phyloP scores from a whole-genome alignment of 2,888 invertebrate species.

The Mythimna ferrago region DNA sequence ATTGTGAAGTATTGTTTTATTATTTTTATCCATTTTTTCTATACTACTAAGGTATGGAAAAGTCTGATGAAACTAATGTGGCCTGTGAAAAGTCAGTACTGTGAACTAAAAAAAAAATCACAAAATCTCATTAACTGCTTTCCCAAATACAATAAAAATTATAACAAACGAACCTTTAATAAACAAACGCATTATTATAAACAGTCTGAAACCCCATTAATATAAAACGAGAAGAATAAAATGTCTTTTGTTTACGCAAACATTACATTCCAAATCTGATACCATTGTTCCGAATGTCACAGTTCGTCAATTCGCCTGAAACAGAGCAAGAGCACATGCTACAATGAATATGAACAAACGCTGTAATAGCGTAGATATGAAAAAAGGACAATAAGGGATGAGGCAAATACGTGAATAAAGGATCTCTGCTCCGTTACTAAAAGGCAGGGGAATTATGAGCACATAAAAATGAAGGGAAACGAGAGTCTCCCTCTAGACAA shows the following conservation, averaged over 20 bases:
- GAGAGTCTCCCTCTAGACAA: slow-evolving; percentile 70
- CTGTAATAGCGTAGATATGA: slow-evolving; percentile 78
- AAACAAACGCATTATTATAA: background rate
- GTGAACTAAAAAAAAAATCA: background rate
- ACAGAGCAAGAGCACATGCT: slow-evolving; percentile 54
- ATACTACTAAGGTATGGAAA: background rate
- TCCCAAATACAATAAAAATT: background rate
- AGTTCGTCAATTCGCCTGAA: slow-evolving; percentile 57
- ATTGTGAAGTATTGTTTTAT: background rate
- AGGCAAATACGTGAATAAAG: slow-evolving; percentile 78
- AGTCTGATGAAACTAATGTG: background rate
- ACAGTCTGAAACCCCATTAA: slow-evolving; percentile 5
- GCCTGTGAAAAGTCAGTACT: background rate
- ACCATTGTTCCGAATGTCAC: slow-evolving; percentile 51
- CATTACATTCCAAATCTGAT: slow-evolving; percentile 21
- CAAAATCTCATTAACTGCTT: background rate
- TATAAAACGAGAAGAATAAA: slow-evolving; percentile 7
- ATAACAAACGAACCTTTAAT: background rate
- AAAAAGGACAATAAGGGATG: slow-evolving; percentile 80
- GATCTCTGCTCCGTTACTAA: slow-evolving; percentile 73
- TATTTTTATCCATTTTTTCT: too few relatives aligned
- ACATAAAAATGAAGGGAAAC: slow-evolving; percentile 75
- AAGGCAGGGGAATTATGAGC: slow-evolving; percentile 77
- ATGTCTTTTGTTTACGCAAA: slow-evolving; percentile 29
- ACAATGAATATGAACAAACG: slow-evolving; percentile 73